These are phyloP conservation scores for Neodiprion fabricii DNA, from an alignment of 1,140 invertebrate species.

Conservation along the genomic window DNA sequence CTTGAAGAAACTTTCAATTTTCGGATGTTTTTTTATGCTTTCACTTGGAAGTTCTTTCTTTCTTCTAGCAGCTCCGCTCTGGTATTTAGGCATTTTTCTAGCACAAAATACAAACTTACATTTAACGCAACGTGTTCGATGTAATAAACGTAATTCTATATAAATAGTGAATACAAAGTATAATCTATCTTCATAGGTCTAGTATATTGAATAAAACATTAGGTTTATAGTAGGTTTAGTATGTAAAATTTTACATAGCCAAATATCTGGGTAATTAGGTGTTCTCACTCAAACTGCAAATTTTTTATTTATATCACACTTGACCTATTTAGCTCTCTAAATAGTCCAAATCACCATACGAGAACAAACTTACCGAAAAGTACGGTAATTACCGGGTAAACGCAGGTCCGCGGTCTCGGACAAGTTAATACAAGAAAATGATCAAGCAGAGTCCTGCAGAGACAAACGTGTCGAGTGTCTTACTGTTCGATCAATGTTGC, in stretches of 20 bases:
- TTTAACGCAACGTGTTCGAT: not conserved
- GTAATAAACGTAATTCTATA: conserved; percentile 5
- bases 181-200: not conserved
- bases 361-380: not conserved
- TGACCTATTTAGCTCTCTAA: not conserved
- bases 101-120: not conserved
- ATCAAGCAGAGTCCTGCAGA: not conserved
- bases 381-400: too few relatives aligned
- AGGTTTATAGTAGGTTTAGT: too few relatives aligned
- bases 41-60: conserved; percentile 1
- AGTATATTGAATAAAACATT: too few relatives aligned
- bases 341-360: not conserved
- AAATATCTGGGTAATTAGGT: not conserved
- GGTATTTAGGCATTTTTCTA: not conserved
- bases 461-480: conserved; percentile 3
- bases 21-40: not conserved
- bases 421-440: not conserved
- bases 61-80: conserved; percentile 2
- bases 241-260: not conserved
- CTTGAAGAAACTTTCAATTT: conserved; percentile 7
- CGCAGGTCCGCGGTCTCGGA: not conserved
- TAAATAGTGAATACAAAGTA: conserved; percentile 2
- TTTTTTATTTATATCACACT: not conserved
- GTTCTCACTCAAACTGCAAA: not conserved
- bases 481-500: not conserved